Conservation (phyloP, 2,888 invertebrate genomes). For the Dendrolimus pini region DNA sequence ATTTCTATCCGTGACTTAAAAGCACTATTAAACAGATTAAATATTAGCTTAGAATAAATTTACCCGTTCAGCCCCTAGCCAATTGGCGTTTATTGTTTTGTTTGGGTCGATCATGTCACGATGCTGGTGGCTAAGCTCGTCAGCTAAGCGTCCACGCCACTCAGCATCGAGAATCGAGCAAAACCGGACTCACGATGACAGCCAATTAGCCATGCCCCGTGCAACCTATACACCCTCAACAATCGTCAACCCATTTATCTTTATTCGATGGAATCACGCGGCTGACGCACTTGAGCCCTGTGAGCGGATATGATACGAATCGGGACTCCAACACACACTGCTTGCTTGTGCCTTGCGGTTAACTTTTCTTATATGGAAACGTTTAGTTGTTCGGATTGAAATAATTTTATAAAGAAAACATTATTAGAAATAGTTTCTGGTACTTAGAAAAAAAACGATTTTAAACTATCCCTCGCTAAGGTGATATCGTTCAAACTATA, state of each 20-base stretch:
- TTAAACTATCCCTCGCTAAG: too few species aligned
- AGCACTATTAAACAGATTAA: too few species aligned
- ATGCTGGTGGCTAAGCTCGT: slow-evolving; percentile 24
- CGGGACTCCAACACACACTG: neutral
- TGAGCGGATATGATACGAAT: slow-evolving; percentile 26
- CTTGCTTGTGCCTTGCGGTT: too few species aligned
- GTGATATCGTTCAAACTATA: too few species aligned
- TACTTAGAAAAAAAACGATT: too few species aligned
- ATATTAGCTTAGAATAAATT: neutral
- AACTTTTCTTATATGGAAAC: too few species aligned
- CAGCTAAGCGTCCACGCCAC: slow-evolving; percentile 35
- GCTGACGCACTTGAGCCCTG: slow-evolving; percentile 46
- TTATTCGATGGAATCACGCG: slow-evolving; percentile 61
- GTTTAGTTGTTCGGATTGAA: too few species aligned
- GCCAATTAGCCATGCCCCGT: slow-evolving; percentile 62
- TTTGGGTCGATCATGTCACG: slow-evolving; percentile 37
- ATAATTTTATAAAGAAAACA: too few species aligned
- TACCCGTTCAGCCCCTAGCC: slow-evolving; percentile 15
- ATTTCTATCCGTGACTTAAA: too few species aligned
- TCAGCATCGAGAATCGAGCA: slow-evolving; percentile 31
- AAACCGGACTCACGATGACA: slow-evolving; percentile 65
- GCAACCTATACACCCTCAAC: slow-evolving; percentile 30
- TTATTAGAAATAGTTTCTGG: too few species aligned
- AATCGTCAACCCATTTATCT: slow-evolving; percentile 59
- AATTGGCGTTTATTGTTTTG: slow-evolving; percentile 42